Percentiles rank a stretch among this genome's conserved stretches.
Conservation (phyloP, 1,140 invertebrate genomes). For the Psilanteris sp. region DNA sequence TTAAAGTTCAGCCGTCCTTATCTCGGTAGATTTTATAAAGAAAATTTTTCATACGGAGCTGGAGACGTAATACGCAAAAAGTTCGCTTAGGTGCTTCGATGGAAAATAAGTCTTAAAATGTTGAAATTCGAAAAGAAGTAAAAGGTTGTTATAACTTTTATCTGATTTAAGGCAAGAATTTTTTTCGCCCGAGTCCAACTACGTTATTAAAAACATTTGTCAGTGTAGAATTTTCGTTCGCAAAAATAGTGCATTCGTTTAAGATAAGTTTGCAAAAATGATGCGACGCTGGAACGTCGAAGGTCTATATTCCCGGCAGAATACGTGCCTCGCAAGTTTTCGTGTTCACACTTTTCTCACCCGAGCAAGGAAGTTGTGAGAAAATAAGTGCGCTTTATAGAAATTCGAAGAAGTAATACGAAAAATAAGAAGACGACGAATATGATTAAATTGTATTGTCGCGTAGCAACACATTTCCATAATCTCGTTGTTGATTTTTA, state of each 20-base stretch:
- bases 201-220: not conserved
- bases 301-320: not conserved
- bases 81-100: constrained; percentile 11
- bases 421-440: not conserved
- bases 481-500: not conserved
- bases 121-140: constrained; percentile 25
- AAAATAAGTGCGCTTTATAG: not conserved
- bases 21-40: constrained; percentile 35
- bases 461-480: not conserved
- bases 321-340: not conserved
- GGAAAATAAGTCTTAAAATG: constrained; percentile 23
- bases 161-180: constrained; percentile 6
- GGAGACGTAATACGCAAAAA: constrained; percentile 21
- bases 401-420: not conserved
- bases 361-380: not conserved
- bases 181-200: not conserved
- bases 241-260: not conserved
- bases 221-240: not conserved
- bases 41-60: constrained; percentile 19
- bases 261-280: not conserved
- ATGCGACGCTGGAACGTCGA: not conserved
- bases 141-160: constrained; percentile 4
- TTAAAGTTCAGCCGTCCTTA: constrained; percentile 25
- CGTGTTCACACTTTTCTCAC: not conserved
- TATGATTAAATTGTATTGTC: constrained; percentile 4